Percentiles rank a stretch among this genome's conserved stretches.
These are phyloP conservation scores for Pseudobourletiella spinata DNA, from an alignment of 1,140 invertebrate species.

Conservation along the genomic window DNA sequence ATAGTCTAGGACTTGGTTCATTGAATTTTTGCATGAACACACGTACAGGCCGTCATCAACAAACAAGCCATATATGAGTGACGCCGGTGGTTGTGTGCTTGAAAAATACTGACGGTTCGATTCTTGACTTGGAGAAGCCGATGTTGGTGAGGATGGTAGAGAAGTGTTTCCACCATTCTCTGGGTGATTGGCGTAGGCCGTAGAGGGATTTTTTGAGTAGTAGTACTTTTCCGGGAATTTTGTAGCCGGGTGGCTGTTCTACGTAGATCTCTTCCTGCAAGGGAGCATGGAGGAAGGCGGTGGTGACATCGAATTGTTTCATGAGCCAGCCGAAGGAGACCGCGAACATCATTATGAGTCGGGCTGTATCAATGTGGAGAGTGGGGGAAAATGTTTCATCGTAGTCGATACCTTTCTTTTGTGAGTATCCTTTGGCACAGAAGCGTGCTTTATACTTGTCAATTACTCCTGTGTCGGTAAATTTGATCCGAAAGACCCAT, in stretches of 20 bases:
- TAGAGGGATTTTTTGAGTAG: slow-evolving; percentile 38
- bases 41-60: neutral
- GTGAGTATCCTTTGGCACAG: slow-evolving; percentile 38
- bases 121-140: too few species aligned
- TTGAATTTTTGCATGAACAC: too few species aligned
- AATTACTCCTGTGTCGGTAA: too few species aligned
- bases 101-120: neutral
- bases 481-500: too few species aligned
- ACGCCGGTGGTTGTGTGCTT: neutral
- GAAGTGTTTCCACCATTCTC: slow-evolving; percentile 25
- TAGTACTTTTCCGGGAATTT: slow-evolving; percentile 28
- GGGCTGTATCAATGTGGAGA: slow-evolving; percentile 35
- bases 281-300: slow-evolving; percentile 33
- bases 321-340: slow-evolving; percentile 20
- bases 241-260: slow-evolving; percentile 13
- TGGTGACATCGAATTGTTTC: slow-evolving; percentile 39
- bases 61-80: neutral
- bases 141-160: neutral
- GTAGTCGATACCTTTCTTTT: slow-evolving; percentile 37
- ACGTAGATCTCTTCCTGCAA: slow-evolving; percentile 39
- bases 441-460: slow-evolving; percentile 39
- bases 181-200: slow-evolving; percentile 33
- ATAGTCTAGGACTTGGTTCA: too few species aligned
- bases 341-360: slow-evolving; percentile 34
- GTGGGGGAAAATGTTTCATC: slow-evolving; percentile 37